Evolutionary conservation across 1,140 invertebrate species (phyloP), one percentile per base, ranked within the genome.

Genomic region (Oncopeltus fasciatus): DNA sequence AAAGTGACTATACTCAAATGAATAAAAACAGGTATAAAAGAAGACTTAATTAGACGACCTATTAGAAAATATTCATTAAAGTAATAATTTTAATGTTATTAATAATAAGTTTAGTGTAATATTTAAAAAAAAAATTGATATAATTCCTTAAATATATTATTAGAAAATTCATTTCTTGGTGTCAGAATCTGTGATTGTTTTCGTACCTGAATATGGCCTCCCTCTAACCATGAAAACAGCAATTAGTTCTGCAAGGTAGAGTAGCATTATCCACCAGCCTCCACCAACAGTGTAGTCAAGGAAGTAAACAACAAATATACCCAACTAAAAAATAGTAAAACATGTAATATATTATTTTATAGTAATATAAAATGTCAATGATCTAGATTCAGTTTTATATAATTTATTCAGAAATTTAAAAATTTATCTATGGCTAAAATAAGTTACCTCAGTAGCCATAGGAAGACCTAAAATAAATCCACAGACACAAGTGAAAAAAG

Each of bases 391-490:
- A 38, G 14, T 38, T 38, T 5, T 8, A 38, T 38, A 49, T 12
- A 29, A 5, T 29, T 66, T 59, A 31, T 60, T 24, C 46, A 21
- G 47, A n/a, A n/a, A n/a, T n/a, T n/a, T n/a, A n/a, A n/a, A 47
- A 56, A 28, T 56, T 46, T 8, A 47, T 12, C 21, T 43, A 18
- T 33, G 27, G 31, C n/a, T 43, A 62, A 27, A 47, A 59, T 59
- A 44, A 77, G 76, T 78, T 76, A 91, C 89, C 78, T 94, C 90
- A 18, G 90, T 92, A 56, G 88, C 86, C 74, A 96, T 83, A 24
- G 90, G 84, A 66, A 96, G 78, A 20, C 91, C 89, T n/a, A 94
- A 73, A 16, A 89, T 77, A 62, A 92, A 85, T 9, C 86, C 90
- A 59, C 86, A 82, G 0, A 86, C 81, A 68, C 90, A 93, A 67